A percentile compares a stretch with the other conserved stretches of the same genome.
phyloP scores from a whole-genome alignment of 1,140 invertebrate species.

The Orchestia grillus region DNA sequence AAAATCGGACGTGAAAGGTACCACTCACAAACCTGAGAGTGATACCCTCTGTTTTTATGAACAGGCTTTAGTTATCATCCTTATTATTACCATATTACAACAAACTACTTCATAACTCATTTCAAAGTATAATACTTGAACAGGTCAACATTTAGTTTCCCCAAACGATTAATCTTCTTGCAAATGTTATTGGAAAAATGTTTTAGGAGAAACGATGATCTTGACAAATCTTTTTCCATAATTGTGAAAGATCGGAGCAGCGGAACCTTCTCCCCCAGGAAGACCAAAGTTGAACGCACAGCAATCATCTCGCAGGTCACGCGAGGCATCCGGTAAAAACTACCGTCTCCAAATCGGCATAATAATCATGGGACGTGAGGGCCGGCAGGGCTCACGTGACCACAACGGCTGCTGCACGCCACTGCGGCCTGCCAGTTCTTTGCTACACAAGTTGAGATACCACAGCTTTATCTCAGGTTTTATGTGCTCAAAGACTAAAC shows the following conservation, averaged over 20 bases:
- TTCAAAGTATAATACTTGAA: not conserved
- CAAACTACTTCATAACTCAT: not conserved
- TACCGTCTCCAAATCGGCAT: not conserved
- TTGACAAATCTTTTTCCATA: not conserved
- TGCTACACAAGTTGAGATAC: not conserved
- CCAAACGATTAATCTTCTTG: not conserved
- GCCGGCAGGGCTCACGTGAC: not conserved
- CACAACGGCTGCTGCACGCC: not conserved
- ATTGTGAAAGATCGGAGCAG: not conserved
- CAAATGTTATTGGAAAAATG: not conserved
- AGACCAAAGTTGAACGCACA: constrained; percentile 10
- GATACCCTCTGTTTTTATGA: no score
- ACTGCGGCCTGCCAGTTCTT: not conserved
- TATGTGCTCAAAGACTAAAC: no score
- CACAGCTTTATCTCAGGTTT: not conserved
- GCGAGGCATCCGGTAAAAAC: constrained; percentile 21
- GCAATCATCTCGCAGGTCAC: constrained; percentile 27
- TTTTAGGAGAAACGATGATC: not conserved
- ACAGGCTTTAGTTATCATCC: no score
- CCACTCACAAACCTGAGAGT: no score
- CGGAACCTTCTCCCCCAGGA: not conserved
- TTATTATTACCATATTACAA: not conserved
- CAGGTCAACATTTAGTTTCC: not conserved
- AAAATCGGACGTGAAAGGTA: not conserved
- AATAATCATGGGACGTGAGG: not conserved